These are phyloP conservation scores for Cotesia glomerata DNA, from an alignment of 1,140 invertebrate species.

Conservation along the genomic window DNA sequence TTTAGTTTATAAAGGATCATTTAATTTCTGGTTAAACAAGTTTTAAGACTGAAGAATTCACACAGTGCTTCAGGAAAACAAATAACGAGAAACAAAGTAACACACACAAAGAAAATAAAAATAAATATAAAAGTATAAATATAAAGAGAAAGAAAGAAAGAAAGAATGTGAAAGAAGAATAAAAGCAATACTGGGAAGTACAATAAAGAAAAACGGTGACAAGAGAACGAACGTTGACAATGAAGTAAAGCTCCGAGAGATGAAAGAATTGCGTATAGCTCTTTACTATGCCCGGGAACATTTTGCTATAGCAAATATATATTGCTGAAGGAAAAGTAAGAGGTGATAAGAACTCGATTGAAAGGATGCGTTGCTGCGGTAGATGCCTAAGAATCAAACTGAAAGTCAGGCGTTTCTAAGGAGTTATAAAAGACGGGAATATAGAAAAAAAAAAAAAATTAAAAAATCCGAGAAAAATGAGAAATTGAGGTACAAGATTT, in stretches of 20 bases:
- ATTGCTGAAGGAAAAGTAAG: conserved; percentile 1
- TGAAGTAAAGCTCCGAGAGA: conserved; percentile 23
- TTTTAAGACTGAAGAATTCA: background rate
- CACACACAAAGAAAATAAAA: conserved; percentile 19
- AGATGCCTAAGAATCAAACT: too few species aligned
- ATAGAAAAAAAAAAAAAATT: too few species aligned
- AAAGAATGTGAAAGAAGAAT: background rate
- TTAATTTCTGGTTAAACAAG: too few species aligned
- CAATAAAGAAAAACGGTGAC: conserved; percentile 19
- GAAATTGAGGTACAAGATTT: too few species aligned
- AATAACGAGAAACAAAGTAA: background rate
- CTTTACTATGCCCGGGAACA: background rate
- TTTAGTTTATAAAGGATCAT: too few species aligned
- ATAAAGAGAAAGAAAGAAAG: conserved; percentile 12
- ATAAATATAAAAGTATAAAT: conserved; percentile 7
- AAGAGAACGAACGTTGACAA: conserved; percentile 15
- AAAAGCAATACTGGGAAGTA: conserved; percentile 6
- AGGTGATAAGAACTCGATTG: background rate
- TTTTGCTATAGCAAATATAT: too few species aligned
- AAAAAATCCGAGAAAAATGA: too few species aligned
- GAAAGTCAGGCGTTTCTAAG: too few species aligned
- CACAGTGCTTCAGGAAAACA: background rate
- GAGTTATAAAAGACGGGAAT: too few species aligned
- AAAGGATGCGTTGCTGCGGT: too few species aligned
- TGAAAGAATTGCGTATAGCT: conserved; percentile 16